Evolutionary conservation across 2,888 invertebrate species (phyloP).

Genomic region (Trichacis sp.): DNA sequence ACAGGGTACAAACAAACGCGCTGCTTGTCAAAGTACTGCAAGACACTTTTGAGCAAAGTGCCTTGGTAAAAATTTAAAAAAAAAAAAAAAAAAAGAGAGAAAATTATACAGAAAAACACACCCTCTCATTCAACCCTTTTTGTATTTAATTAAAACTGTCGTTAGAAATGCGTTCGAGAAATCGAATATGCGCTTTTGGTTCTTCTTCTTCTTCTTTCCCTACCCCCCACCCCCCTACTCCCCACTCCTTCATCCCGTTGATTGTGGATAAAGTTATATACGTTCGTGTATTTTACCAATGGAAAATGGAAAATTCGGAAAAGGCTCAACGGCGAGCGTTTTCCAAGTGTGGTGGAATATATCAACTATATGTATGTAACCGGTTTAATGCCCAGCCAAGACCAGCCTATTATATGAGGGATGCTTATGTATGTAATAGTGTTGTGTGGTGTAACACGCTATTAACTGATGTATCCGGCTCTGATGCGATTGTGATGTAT

Average conservation of each 20-base stretch:
- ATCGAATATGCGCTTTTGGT: conserved; percentile 38
- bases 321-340: conserved; percentile 38
- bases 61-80: conserved; percentile 20
- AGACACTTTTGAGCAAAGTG: conserved; percentile 39
- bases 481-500: conserved; percentile 56
- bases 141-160: conserved; percentile 28
- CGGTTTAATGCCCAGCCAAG: conserved; percentile 69
- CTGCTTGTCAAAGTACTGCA: conserved; percentile 45
- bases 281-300: conserved; percentile 11
- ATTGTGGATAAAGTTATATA: conserved; percentile 33
- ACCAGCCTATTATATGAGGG: conserved; percentile 63
- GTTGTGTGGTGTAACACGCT: conserved; percentile 57
- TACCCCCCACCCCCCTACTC: conserved; percentile 10
- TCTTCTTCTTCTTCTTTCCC: conserved; percentile 32
- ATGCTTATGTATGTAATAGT: conserved; percentile 53
- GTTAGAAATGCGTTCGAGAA: conserved; percentile 39
- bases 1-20: conserved; percentile 65
- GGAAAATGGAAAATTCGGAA: conserved; percentile 14
- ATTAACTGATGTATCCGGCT: conserved; percentile 59
- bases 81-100: too few species aligned
- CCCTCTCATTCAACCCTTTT: too few species aligned
- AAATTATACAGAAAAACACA: too few species aligned
- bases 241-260: conserved; percentile 22
- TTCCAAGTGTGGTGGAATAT: conserved; percentile 50
- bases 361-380: conserved; percentile 61